phyloP scores from a whole-genome alignment of 2,888 invertebrate species.

The Apotomis turbidana region DNA sequence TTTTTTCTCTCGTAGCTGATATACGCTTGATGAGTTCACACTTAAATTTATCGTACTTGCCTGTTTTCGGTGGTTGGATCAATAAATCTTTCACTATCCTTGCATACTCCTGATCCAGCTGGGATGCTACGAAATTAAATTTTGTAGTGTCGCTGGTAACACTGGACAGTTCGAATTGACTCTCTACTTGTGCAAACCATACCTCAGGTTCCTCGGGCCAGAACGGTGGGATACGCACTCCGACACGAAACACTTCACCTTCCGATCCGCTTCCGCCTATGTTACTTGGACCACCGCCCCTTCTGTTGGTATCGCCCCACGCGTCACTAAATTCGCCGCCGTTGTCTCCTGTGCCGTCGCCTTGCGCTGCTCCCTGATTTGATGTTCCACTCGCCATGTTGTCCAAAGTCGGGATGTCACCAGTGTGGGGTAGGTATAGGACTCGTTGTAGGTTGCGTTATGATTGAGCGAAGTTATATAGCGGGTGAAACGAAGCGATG shows the following conservation, averaged over 20 bases:
- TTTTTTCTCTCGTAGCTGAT: conserved; percentile 4
- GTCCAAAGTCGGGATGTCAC: neutral
- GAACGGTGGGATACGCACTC: conserved; percentile 3
- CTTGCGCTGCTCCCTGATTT: neutral
- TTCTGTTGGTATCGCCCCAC: neutral
- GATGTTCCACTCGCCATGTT: neutral
- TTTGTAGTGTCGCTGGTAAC: conserved; percentile 6
- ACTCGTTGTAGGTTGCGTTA: no score
- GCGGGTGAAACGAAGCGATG: no score
- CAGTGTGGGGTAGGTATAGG: neutral
- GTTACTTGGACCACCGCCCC: conserved; percentile 4
- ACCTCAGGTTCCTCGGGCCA: neutral
- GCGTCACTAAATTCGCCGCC: neutral
- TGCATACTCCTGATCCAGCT: conserved; percentile 10
- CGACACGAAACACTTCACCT: conserved; percentile 5
- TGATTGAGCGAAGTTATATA: no score
- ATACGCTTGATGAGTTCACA: conserved; percentile 2
- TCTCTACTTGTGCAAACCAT: neutral
- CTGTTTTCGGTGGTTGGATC: conserved; percentile 2
- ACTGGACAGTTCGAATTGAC: conserved; percentile 8
- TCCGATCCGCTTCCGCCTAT: neutral
- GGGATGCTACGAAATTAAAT: conserved; percentile 3
- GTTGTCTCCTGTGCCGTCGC: neutral
- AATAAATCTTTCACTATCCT: conserved; percentile 1
- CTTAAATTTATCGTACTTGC: conserved; percentile 1